A percentile compares a stretch with the other conserved stretches of the same genome.
Evolutionary conservation across 2,113 vertebrate species (phyloP).

Genomic region (Oreotragus oreotragus): DNA sequence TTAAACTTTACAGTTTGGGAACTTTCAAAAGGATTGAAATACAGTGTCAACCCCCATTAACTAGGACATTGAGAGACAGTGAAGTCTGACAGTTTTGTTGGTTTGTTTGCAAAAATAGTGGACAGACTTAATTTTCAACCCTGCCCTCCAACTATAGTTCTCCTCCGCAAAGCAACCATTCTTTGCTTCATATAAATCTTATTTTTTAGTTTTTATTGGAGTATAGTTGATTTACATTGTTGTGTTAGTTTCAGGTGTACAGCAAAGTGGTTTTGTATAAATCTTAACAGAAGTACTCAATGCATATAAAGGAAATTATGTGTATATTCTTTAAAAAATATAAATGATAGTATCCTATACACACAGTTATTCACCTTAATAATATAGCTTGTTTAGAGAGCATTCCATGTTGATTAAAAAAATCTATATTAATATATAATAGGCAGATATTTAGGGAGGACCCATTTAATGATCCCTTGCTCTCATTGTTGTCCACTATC

Average conservation of each 20-base stretch:
- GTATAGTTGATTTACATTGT: background rate
- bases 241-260: background rate
- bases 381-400: background rate
- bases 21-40: background rate
- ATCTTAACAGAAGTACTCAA: background rate
- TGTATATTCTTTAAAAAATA: background rate
- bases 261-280: background rate
- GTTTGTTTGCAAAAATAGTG: background rate
- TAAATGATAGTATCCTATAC: background rate
- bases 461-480: background rate
- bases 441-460: background rate
- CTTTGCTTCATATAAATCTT: background rate
- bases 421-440: background rate
- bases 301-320: background rate
- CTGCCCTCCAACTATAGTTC: background rate
- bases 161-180: background rate
- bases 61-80: background rate
- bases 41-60: background rate
- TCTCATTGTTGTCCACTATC: background rate
- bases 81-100: background rate
- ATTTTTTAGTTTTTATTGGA: background rate
- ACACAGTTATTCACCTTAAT: background rate
- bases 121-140: background rate
- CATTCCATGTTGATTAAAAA: background rate
- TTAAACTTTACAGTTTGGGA: background rate